A percentile compares a stretch with the other conserved stretches of the same genome.
phyloP scores from a whole-genome alignment of 1,140 invertebrate species.

The Venturia canescens region DNA sequence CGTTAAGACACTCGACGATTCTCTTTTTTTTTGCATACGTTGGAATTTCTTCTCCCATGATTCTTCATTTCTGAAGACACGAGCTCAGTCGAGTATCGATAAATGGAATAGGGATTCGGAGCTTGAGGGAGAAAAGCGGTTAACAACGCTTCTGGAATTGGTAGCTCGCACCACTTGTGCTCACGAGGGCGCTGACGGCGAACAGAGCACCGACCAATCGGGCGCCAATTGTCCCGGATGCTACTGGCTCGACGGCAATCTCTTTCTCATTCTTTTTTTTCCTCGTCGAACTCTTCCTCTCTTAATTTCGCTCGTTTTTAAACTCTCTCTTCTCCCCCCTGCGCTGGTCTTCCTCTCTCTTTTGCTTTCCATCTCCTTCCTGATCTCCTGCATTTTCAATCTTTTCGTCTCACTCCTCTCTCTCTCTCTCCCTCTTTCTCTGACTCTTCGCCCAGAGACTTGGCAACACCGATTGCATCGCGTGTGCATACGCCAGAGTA shows the following conservation, averaged over 20 bases:
- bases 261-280: constrained; percentile 52
- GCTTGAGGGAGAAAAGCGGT: neutral
- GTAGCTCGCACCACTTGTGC: constrained; percentile 13
- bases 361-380: neutral
- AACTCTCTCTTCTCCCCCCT: neutral
- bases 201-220: constrained; percentile 53
- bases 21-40: too few relatives aligned
- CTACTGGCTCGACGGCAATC: constrained; percentile 63
- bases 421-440: constrained; percentile 21
- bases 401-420: constrained; percentile 16
- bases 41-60: too few relatives aligned
- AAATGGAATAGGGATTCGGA: neutral
- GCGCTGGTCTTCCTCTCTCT: constrained; percentile 28
- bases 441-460: constrained; percentile 46
- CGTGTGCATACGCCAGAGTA: constrained; percentile 7
- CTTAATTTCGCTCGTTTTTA: constrained; percentile 22
- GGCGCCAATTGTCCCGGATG: constrained; percentile 62
- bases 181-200: constrained; percentile 27
- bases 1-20: too few relatives aligned
- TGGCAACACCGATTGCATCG: constrained; percentile 60
- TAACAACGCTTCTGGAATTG: constrained; percentile 41
- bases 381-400: neutral
- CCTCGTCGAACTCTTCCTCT: constrained; percentile 24
- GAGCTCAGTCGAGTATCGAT: too few relatives aligned
- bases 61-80: too few relatives aligned